Conservation (phyloP, 2,797 vertebrate species). For the Hypotaenidia philippensis region DNA sequence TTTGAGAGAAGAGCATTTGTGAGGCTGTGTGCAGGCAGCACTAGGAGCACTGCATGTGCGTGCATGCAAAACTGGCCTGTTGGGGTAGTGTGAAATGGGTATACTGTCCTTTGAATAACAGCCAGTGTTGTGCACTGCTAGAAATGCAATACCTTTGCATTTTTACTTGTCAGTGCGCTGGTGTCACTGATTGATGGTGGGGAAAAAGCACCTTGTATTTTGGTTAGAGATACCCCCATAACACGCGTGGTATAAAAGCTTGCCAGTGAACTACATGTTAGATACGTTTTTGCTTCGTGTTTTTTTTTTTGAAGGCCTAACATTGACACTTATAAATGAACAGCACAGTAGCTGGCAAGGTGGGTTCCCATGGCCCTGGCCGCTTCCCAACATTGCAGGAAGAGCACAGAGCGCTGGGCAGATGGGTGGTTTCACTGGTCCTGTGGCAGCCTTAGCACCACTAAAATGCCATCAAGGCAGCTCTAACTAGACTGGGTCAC, state of each 20-base stretch:
- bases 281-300: background rate
- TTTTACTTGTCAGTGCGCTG: background rate
- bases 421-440: background rate
- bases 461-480: background rate
- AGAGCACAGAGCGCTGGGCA: background rate
- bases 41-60: too few species aligned
- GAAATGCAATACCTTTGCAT: background rate
- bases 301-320: background rate
- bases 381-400: background rate
- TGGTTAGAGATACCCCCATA: background rate
- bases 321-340: background rate
- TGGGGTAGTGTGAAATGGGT: background rate
- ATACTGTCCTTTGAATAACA: background rate
- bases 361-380: background rate
- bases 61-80: background rate
- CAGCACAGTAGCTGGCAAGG: background rate
- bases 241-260: background rate
- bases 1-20: background rate
- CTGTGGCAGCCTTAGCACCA: background rate
- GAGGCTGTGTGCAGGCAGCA: background rate
- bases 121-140: background rate
- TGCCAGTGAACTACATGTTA: background rate
- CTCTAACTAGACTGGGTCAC: background rate
- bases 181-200: background rate
- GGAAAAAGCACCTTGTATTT: background rate